Evolutionary conservation across 2,888 invertebrate species (phyloP), one percentile per base, ranked within the genome.

Genomic region (Malthinus seriepunctatus): DNA sequence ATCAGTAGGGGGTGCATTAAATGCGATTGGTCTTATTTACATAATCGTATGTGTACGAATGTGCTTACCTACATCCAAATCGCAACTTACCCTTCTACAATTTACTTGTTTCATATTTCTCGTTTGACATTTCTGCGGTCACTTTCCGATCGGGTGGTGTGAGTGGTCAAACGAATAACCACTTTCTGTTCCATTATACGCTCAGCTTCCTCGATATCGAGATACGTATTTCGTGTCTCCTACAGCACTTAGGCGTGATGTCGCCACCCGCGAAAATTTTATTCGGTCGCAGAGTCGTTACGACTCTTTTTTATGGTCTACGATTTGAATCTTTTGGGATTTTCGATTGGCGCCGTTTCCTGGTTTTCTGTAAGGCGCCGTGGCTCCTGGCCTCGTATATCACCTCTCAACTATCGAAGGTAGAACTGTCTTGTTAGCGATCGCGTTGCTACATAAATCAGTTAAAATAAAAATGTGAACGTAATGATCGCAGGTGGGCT

Each of bases 11-110:
- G 63, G 14, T 50, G 45, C 49, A 47, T 35, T 49, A 45, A 46
- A 56, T 57, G 59, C 63, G 66, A 64, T 63, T 63, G 63, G 63
- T 51, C 60, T 57, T 47, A 72, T 72, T 73, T 72, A 66, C 71
- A 73, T 73, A 73, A 73, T 73, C 72, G 67, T 70, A 71, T 73
- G 72, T 23, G 23, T 23, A 23, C 23, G 23, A 23, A 23, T 72
- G 69, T 66, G 58, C 62, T 63, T 69, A 71, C 71, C 67, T 69
- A 68, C 62, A 56, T 63, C 60, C 45, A 86, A 84, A 85, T 85
- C 84, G 23, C 23, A 5, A 5, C 23, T 23, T 23, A 23, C 23
- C 23, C 23, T 23, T 23, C 23, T 23, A 5, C 5, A 57, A 56
- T 63, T 44, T 46, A 39, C 63, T 62, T 65, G 63, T 66, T n/a